Percentiles rank a stretch among this genome's conserved stretches.
These are phyloP conservation scores for Cataglyphis albicans DNA, from an alignment of 2,888 invertebrate species.

Conservation along the genomic window DNA sequence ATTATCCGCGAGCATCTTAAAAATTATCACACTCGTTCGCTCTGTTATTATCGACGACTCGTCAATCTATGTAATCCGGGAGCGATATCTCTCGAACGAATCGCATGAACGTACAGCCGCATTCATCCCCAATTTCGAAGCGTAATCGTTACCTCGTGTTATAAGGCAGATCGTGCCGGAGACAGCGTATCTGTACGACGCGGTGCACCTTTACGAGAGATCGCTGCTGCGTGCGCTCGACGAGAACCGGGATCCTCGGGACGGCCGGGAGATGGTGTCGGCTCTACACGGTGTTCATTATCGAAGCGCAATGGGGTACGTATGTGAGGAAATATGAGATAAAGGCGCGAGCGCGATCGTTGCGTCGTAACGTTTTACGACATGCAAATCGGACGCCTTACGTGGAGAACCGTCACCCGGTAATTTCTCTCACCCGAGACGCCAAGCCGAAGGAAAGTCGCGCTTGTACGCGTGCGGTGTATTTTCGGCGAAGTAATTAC, in stretches of 20 bases:
- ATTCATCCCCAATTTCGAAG: slow-evolving; percentile 47
- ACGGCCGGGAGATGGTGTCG: slow-evolving; percentile 94
- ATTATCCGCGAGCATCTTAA: neutral
- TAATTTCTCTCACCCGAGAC: slow-evolving; percentile 33
- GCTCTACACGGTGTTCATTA: slow-evolving; percentile 93
- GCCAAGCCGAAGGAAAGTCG: slow-evolving; percentile 1
- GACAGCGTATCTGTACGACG: slow-evolving; percentile 97
- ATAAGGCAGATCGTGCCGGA: slow-evolving; percentile 92
- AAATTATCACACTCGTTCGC: slow-evolving; percentile 21
- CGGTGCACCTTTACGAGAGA: slow-evolving; percentile 95
- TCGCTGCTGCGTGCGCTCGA: slow-evolving; percentile 91
- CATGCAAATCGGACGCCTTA: slow-evolving; percentile 40
- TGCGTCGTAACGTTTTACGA: slow-evolving; percentile 26
- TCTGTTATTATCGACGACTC: slow-evolving; percentile 33
- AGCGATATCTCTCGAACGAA: slow-evolving; percentile 24
- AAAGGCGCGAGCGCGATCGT: neutral
- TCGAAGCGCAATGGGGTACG: slow-evolving; percentile 94
- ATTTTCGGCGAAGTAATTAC: slow-evolving; percentile 60
- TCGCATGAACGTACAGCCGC: neutral
- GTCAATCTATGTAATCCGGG: slow-evolving; percentile 7
- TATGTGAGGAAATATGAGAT: slow-evolving; percentile 13
- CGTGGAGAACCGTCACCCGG: neutral
- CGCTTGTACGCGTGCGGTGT: slow-evolving; percentile 4
- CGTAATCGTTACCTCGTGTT: slow-evolving; percentile 74
- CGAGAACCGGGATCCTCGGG: slow-evolving; percentile 90